Base-by-base conservation (phyloP, 2,888 invertebrate genomes). In the Rutpela maculata region DNA sequence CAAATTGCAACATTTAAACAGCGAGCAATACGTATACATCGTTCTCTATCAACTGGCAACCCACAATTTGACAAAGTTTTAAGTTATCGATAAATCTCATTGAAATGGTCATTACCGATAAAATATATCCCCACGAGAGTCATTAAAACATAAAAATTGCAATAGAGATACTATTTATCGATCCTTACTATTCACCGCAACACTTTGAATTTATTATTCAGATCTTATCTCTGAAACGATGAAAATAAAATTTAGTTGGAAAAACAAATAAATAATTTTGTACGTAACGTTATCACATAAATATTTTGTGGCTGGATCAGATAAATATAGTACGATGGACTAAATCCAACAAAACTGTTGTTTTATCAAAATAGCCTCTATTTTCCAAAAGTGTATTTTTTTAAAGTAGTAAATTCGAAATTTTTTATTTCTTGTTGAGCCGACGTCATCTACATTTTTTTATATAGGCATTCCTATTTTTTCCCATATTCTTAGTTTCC, bases 101-200 rank as follows among this genome's bases (percentile, higher is more conserved):
- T 31, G 31, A 62, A 62, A 22, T 31, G 31, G 62, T 31, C 62
- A 62, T 62, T 62, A 62, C 62, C 2, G 35, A 35, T 26, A n/a
- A 62, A 62, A 62, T 31, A 62, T 62, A 31, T 12, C n/a, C 62
- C 7, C 31, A 31, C 22, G 22, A 17, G 35, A 31, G n/a, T 31
- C 62, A 62, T 62, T 62, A 31, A 62, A 62, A 35, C 35, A 22
- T 62, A 62, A 62, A 62, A 62, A 62, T 62, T 62, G 4, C 62
- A 62, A n/a, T 15, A 6, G n/a, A 62, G 15, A 62, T 62, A 31
- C 31, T 62, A 31, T 62, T 62, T 62, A 62, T 62, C 35, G 62
- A 62, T 62, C 35, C 62, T 31, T 35, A 31, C 31, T 62, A 31
- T 62, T 62, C n/a, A 17, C 60, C 26, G 22, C 22, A 15, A 26